Evolutionary conservation across 2,113 vertebrate species (phyloP), one percentile per base, ranked within the genome.

Genomic region (cattle (Bos taurus)): DNA sequence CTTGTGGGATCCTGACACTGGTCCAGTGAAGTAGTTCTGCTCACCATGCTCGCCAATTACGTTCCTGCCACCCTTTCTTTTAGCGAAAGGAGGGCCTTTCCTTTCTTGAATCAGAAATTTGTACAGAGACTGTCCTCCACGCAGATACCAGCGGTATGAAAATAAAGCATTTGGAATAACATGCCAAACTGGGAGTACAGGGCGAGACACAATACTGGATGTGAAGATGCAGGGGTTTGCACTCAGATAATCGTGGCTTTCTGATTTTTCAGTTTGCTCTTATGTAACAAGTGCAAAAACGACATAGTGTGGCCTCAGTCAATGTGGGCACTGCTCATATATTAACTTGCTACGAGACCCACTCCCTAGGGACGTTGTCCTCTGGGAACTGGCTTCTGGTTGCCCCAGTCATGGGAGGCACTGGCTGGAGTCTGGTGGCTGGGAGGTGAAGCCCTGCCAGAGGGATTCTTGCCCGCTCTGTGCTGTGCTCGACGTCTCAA

Each of bases 201-300:
- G 28, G 25, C 78, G 14, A 15, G 26, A 71, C 1, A 2, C 2
- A 23, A 7, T 13, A 15, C 83, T 5, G 0, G 3, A n/a, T 0
- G 40, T 74, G 12, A 36, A 56, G 78, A 71, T 36, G 6, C 2
- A 50, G 28, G 11, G 36, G 28, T 54, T 54, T n/a, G 46, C 28
- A 3, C 88, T 50, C 6, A 48, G 52, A 48, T 48, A 62, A 54
- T 25, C 2, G 6, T 2, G 19, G 17, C 12, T 77, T 67, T 78
- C 62, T 30, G 7, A 28, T 26, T 77, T 62, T 67, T 91, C 64
- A 52, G 30, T 77, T 81, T 85, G 43, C 16, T 82, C 36, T 48
- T 33, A 25, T 4, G n/a, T 43, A 67, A 67, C 11, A 46, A 48
- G 15, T 9, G 9, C n/a, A 57, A 19, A 21, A 21, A 74, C 13